These are phyloP conservation scores for Idaea biselata DNA, from an alignment of 2,888 invertebrate species.

Conservation along the genomic window DNA sequence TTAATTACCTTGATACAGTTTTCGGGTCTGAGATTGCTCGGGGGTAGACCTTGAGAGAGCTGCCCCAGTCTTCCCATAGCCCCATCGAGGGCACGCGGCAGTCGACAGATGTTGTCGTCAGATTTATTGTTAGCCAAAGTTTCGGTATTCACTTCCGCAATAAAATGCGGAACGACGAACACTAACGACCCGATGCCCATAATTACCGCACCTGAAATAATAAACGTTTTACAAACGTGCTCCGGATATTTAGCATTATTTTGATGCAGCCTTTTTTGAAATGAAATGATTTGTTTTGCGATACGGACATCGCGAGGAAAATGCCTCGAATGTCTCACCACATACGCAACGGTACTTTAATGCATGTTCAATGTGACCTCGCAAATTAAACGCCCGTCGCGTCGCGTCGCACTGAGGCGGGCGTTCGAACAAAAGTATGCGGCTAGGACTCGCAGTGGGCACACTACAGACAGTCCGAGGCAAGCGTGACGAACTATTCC, in stretches of 20 bases:
- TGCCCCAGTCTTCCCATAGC: conserved; percentile 88
- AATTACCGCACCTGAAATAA: conserved; percentile 87
- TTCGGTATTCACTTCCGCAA: conserved; percentile 88
- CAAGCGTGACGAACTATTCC: too few species aligned
- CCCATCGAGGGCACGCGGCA: conserved; percentile 84
- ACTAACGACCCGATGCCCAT: conserved; percentile 96
- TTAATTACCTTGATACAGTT: conserved; percentile 90
- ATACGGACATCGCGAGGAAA: too few species aligned
- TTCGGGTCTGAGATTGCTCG: conserved; percentile 87
- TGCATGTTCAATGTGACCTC: too few species aligned
- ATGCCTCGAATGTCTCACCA: too few species aligned
- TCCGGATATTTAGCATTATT: too few species aligned
- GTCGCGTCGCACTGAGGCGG: too few species aligned
- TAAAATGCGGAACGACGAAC: conserved; percentile 96
- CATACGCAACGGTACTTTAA: too few species aligned
- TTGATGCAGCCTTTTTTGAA: too few species aligned
- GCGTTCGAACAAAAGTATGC: conserved; percentile 3
- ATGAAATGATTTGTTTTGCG: too few species aligned
- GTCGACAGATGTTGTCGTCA: conserved; percentile 90
- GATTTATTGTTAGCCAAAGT: conserved; percentile 84
- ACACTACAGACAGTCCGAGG: too few species aligned
- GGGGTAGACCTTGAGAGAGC: conserved; percentile 86
- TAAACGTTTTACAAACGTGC: conserved; percentile 16
- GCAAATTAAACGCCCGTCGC: too few species aligned
- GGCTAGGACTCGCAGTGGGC: too few species aligned